Evolutionary conservation across 2,888 invertebrate species (phyloP), one percentile per base, ranked within the genome.

Genomic region (Tupiocoris notatus): DNA sequence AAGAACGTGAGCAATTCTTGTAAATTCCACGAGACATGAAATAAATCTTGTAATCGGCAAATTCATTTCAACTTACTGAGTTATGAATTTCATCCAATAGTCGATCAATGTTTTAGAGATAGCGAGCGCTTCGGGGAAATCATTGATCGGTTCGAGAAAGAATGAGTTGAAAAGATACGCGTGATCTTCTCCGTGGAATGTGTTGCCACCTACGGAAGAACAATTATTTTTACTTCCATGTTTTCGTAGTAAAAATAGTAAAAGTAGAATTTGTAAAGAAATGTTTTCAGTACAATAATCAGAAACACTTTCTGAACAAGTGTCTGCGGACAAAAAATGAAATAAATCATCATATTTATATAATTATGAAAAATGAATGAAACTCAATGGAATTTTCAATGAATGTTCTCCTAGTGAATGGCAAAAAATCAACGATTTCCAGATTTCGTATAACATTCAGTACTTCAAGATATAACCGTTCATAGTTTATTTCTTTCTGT

Each of bases 71-170:
- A 63, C 67, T 20, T 25, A 62, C 62, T 39, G 17, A 18, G 64
- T 75, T 7, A 75, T 75, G 62, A 75, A 75, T 2, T 65, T 23
- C 56, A 74, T 58, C 70, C 70, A 74, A 23, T 71, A 24, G 24
- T 74, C 66, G 1, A 74, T 39, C 77, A 74, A 59, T 1, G 61
- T 61, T 57, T 61, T 65, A 2, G 74, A 66, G n/a, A 77, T 57
- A 16, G 17, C 23, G 12, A 64, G 6, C 2, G 64, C 65, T 58
- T 65, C 75, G 3, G 64, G 56, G 22, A 21, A 67, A 1, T 54
- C 22, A 6, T 67, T 1, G 1, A 67, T 20, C 9, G 67, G 56
- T 1, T 18, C 21, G 1, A 16, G n/a, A 12, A 39, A 67, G 17
- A 16, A 2, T 16, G 56, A 7, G n/a, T 54, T 56, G 18, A 57